phyloP scores from a whole-genome alignment of 2,797 vertebrate species.

The Lateolabrax maculatus region DNA sequence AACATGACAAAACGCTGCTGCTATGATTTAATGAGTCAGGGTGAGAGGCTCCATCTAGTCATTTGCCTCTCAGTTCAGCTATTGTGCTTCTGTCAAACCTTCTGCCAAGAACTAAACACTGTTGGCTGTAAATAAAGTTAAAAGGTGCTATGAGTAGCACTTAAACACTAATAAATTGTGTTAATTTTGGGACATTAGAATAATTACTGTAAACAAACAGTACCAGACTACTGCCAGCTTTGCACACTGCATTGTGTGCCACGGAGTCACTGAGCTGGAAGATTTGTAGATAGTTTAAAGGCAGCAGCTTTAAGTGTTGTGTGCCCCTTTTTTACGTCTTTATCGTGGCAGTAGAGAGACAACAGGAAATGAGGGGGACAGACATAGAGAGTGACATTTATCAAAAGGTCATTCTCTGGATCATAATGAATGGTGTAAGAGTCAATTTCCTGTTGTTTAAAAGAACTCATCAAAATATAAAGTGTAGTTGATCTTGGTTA shows the following conservation, averaged over 20 bases:
- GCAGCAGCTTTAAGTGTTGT: neutral
- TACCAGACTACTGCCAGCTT: neutral
- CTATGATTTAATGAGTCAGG: conserved; percentile 59
- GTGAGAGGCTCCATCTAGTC: conserved; percentile 18
- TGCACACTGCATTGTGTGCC: neutral
- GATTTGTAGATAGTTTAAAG: neutral
- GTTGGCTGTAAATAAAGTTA: conserved; percentile 29
- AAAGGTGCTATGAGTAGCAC: conserved; percentile 35
- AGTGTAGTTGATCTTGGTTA: neutral
- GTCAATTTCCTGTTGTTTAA: neutral
- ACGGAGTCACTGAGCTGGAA: neutral
- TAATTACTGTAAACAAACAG: conserved; percentile 43
- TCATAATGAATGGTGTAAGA: neutral
- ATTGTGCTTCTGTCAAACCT: conserved; percentile 36
- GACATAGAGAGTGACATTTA: neutral
- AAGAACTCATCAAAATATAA: neutral
- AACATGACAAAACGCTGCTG: conserved; percentile 8
- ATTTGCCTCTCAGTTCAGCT: conserved; percentile 20
- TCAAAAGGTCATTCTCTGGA: neutral
- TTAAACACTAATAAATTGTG: conserved; percentile 35
- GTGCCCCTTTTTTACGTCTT: too few relatives aligned
- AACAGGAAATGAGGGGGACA: neutral
- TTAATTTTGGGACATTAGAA: conserved; percentile 19
- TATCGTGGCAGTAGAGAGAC: neutral
- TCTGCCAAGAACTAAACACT: conserved; percentile 20